Evolutionary conservation across 2,888 invertebrate genomes (phyloP).

Genomic region (Griposia aprilina): DNA sequence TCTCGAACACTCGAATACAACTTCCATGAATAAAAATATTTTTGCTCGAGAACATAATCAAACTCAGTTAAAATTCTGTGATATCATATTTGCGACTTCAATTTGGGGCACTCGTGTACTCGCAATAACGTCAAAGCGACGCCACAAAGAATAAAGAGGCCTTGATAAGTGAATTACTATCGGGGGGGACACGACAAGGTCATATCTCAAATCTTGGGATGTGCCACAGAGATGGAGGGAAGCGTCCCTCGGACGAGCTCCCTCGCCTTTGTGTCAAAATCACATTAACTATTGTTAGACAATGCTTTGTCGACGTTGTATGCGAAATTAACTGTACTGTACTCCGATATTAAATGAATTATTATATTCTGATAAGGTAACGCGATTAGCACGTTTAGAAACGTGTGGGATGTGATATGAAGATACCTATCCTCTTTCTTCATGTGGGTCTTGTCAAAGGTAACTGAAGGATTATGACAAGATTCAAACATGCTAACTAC

Average conservation of each 20-base stretch:
- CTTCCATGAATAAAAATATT: conserved; percentile 37
- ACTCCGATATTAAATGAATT: conserved; percentile 50
- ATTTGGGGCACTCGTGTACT: conserved; percentile 61
- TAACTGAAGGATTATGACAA: background rate
- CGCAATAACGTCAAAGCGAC: conserved; percentile 70
- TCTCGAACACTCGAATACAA: conserved; percentile 27
- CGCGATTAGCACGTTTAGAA: conserved; percentile 11
- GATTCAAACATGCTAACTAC: background rate
- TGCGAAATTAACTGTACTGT: conserved; percentile 68
- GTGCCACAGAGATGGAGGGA: conserved; percentile 62
- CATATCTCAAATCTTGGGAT: conserved; percentile 75
- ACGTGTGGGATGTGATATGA: background rate
- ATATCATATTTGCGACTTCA: conserved; percentile 59
- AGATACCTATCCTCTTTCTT: background rate
- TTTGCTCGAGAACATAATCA: conserved; percentile 53
- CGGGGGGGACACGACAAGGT: conserved; percentile 75
- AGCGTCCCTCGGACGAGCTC: conserved; percentile 62
- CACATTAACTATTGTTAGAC: conserved; percentile 81
- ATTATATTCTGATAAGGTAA: conserved; percentile 39
- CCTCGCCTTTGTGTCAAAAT: conserved; percentile 78
- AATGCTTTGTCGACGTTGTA: conserved; percentile 73
- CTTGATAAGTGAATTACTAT: conserved; percentile 71
- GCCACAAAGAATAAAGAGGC: conserved; percentile 65
- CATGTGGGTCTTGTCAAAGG: background rate
- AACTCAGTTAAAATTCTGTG: conserved; percentile 54